These are phyloP conservation scores for Empis livida DNA, from an alignment of 2,888 invertebrate species.

Conservation along the genomic window DNA sequence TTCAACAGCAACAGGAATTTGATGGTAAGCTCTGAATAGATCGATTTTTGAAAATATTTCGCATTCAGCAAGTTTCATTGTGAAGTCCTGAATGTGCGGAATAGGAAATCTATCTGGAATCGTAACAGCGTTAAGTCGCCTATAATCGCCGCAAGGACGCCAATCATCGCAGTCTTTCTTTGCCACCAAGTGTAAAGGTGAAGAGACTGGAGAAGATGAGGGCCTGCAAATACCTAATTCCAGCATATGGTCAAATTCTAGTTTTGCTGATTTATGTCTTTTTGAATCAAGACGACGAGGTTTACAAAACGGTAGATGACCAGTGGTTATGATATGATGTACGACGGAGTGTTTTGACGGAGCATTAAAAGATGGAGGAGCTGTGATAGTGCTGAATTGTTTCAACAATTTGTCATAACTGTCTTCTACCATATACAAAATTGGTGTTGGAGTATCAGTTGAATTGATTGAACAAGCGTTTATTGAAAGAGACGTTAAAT, in stretches of 20 bases:
- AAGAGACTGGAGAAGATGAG: conserved; percentile 4
- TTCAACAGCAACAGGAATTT: conserved; percentile 22
- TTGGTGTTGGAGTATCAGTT: background rate
- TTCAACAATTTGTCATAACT: background rate
- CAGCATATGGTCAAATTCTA: conserved; percentile 2
- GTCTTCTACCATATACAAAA: background rate
- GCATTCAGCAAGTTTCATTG: background rate
- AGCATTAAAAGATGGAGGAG: background rate
- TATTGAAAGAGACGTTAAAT: background rate
- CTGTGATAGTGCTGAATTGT: background rate
- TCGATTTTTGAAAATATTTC: conserved; percentile 5
- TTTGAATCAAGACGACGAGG: conserved; percentile 10
- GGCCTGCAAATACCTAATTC: conserved; percentile 6
- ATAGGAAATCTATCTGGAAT: conserved; percentile 5
- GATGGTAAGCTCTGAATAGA: conserved; percentile 13
- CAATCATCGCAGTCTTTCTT: conserved; percentile 5
- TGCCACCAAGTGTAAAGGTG: conserved; percentile 7
- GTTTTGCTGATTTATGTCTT: conserved; percentile 12
- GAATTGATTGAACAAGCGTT: background rate
- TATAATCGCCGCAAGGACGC: conserved; percentile 6
- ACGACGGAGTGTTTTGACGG: conserved; percentile 3
- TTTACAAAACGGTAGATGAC: conserved; percentile 7
- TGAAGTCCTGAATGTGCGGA: conserved; percentile 5
- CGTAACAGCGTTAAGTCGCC: conserved; percentile 3
- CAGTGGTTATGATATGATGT: conserved; percentile 11